Conservation (phyloP, 2,888 invertebrate species). For the Euclidia mi region DNA sequence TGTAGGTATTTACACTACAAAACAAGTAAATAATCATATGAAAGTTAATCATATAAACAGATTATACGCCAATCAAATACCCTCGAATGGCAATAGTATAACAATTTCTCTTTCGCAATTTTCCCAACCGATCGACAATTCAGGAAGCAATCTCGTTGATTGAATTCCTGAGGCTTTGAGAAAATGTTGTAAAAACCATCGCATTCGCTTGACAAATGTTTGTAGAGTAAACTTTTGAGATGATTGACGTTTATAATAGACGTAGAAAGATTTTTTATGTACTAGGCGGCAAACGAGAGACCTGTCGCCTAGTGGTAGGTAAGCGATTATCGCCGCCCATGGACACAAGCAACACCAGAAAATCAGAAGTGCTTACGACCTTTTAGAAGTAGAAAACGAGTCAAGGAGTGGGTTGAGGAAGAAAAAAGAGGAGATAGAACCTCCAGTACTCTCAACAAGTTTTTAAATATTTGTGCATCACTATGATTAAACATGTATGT, state of each 20-base stretch:
- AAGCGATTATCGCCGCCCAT: too few species aligned
- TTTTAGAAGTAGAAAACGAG: too few species aligned
- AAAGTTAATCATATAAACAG: conserved; percentile 7
- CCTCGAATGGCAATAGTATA: conserved; percentile 14
- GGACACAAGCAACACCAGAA: too few species aligned
- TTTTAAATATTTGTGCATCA: too few species aligned
- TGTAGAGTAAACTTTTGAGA: neutral
- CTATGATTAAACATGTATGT: too few species aligned
- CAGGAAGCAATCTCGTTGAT: conserved; percentile 57
- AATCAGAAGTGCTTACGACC: too few species aligned
- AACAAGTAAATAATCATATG: neutral
- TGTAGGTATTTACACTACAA: neutral
- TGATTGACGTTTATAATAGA: neutral
- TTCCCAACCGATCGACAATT: conserved; percentile 54
- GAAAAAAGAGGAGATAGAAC: too few species aligned
- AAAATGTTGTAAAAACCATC: conserved; percentile 23
- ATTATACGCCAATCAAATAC: conserved; percentile 22
- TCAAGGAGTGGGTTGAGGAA: too few species aligned
- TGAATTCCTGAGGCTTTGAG: conserved; percentile 53
- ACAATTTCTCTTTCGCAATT: conserved; percentile 43
- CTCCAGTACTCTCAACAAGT: too few species aligned
- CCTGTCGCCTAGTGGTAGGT: too few species aligned
- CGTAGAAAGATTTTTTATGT: too few species aligned
- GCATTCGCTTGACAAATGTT: neutral
- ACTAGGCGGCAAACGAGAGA: too few species aligned